Percentiles rank a stretch among this genome's conserved stretches.
Evolutionary conservation across 2,888 invertebrate genomes (phyloP).

Genomic region (Euclidia mi): DNA sequence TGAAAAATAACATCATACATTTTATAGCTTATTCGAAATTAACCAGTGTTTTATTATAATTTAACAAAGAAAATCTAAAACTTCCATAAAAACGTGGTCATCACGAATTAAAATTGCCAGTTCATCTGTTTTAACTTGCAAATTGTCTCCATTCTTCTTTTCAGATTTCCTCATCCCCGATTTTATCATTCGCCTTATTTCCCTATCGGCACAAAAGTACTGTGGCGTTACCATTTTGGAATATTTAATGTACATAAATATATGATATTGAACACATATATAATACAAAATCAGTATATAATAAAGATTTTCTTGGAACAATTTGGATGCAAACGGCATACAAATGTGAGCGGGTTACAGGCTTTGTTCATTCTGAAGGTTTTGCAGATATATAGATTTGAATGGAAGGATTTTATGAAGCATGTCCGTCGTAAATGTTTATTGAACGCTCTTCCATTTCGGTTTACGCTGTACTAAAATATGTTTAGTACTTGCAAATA

Average conservation of each 20-base stretch:
- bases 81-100: too few species aligned
- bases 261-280: constrained; percentile 30
- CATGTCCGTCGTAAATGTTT: constrained; percentile 17
- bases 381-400: constrained; percentile 14
- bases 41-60: too few species aligned
- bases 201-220: constrained; percentile 21
- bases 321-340: constrained; percentile 41
- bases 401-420: constrained; percentile 13
- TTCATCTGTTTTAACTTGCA: too few species aligned
- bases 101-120: too few species aligned
- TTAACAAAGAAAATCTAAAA: too few species aligned
- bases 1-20: too few species aligned
- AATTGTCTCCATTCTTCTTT: too few species aligned
- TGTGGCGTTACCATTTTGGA: constrained; percentile 5
- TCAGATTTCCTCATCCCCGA: neutral
- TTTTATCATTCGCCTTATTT: constrained; percentile 13
- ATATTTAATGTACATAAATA: constrained; percentile 27
- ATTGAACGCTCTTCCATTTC: constrained; percentile 3
- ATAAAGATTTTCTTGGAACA: constrained; percentile 28
- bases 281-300: constrained; percentile 17
- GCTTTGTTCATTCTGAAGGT: constrained; percentile 13
- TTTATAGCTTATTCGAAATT: too few species aligned
- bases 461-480: too few species aligned
- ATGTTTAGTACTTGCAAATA: neutral
- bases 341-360: constrained; percentile 10